phyloP scores from a whole-genome alignment of 2,888 invertebrate genomes.

The Chironomus tentans region DNA sequence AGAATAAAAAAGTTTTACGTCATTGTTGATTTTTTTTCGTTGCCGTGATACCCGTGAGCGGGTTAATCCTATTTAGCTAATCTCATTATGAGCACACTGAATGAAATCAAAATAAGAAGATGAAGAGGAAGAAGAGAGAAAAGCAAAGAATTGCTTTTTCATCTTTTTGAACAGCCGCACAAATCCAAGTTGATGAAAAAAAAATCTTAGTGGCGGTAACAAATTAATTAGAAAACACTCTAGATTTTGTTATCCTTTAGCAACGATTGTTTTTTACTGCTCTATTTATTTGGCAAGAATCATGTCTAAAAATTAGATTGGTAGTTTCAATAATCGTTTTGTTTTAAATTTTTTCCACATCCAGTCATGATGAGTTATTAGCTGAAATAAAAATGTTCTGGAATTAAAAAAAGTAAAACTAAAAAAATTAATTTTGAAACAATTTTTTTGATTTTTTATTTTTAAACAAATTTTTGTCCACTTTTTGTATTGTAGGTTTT shows the following conservation, averaged over 20 bases:
- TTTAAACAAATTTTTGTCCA: background rate
- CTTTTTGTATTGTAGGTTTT: background rate
- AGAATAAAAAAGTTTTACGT: background rate
- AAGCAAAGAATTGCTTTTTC: background rate
- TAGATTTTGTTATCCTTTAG: background rate
- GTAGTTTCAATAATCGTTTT: too few species aligned
- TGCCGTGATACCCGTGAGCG: background rate
- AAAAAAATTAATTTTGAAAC: constrained; percentile 1
- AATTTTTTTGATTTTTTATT: background rate
- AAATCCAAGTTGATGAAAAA: background rate
- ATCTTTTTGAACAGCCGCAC: background rate
- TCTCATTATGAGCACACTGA: background rate
- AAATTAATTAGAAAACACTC: background rate
- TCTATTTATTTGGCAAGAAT: too few species aligned
- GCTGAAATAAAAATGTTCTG: background rate
- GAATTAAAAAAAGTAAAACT: background rate
- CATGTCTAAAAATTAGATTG: too few species aligned
- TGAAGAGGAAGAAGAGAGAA: background rate
- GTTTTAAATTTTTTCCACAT: too few species aligned
- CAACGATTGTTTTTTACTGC: too few species aligned
- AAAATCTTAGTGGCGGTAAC: background rate
- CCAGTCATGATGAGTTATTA: background rate
- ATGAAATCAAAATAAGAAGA: background rate
- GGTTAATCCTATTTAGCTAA: constrained; percentile 17
- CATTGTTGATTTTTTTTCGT: background rate